Evolutionary conservation across 2,113 vertebrate species (phyloP).

Genomic region (Arvicanthis niloticus): DNA sequence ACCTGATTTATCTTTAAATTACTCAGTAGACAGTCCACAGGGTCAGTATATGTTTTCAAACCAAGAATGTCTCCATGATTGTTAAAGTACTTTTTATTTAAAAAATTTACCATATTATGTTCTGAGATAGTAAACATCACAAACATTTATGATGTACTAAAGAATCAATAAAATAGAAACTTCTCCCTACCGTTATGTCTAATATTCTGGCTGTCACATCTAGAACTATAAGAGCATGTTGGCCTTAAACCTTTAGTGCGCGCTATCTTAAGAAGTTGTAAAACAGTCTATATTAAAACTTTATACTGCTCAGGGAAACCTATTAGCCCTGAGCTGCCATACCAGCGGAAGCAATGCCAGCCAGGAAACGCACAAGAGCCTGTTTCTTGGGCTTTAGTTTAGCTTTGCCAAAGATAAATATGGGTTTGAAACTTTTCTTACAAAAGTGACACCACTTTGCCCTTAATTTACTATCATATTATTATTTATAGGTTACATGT

Average conservation of each 20-base stretch:
- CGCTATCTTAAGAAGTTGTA: not conserved
- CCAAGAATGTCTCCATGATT: not conserved
- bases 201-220: not conserved
- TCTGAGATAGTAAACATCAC: not conserved
- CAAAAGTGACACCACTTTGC: not conserved
- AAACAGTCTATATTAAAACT: not conserved
- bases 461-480: not conserved
- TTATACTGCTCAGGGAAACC: not conserved
- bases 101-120: not conserved
- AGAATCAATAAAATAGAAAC: not conserved
- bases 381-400: not conserved
- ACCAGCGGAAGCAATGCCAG: not conserved
- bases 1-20: conserved; percentile 19
- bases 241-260: not conserved
- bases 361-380: not conserved
- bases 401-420: not conserved
- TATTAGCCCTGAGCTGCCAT: not conserved
- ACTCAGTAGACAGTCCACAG: not conserved
- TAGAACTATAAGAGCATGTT: not conserved
- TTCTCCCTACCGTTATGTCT: not conserved
- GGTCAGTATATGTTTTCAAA: conserved; percentile 22
- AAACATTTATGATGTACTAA: conserved; percentile 40
- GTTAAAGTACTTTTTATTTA: conserved; percentile 40
- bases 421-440: not conserved
- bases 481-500: not conserved